These are phyloP conservation scores for Columba janthina DNA, from an alignment of 2,113 vertebrate genomes.

Conservation along the genomic window DNA sequence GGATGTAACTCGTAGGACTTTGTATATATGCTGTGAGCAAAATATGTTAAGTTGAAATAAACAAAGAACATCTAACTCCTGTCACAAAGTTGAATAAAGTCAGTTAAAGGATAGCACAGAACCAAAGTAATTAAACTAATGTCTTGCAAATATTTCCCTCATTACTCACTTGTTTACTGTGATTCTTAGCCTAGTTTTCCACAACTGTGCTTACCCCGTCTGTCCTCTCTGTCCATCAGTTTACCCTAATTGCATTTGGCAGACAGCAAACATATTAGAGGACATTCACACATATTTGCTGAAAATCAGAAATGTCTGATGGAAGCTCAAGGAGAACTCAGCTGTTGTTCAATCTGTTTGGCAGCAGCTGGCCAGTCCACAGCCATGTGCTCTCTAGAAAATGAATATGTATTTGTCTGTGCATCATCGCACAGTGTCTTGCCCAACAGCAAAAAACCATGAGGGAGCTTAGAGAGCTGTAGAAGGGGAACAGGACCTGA, in stretches of 20 bases:
- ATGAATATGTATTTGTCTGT: neutral
- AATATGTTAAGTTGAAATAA: neutral
- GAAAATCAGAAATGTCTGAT: slow-evolving; percentile 48
- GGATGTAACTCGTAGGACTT: neutral
- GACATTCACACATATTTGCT: slow-evolving; percentile 35
- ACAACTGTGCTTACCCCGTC: neutral
- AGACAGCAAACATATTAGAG: slow-evolving; percentile 52
- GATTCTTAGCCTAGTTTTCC: slow-evolving; percentile 45
- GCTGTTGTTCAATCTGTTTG: slow-evolving; percentile 60
- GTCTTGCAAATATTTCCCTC: slow-evolving; percentile 39
- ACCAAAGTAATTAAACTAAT: neutral
- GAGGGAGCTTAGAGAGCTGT: neutral
- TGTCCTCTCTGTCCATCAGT: slow-evolving; percentile 51
- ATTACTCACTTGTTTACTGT: slow-evolving; percentile 61
- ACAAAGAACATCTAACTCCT: neutral
- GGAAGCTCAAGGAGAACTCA: neutral
- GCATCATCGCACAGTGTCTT: neutral
- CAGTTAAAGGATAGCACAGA: neutral
- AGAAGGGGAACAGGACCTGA: neutral
- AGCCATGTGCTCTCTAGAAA: slow-evolving; percentile 29
- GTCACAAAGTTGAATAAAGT: neutral
- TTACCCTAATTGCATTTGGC: slow-evolving; percentile 50
- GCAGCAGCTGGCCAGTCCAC: slow-evolving; percentile 12
- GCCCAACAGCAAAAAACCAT: neutral
- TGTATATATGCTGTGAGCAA: neutral